phyloP scores from a whole-genome alignment of 2,888 invertebrate species.

The Hedya salicella region DNA sequence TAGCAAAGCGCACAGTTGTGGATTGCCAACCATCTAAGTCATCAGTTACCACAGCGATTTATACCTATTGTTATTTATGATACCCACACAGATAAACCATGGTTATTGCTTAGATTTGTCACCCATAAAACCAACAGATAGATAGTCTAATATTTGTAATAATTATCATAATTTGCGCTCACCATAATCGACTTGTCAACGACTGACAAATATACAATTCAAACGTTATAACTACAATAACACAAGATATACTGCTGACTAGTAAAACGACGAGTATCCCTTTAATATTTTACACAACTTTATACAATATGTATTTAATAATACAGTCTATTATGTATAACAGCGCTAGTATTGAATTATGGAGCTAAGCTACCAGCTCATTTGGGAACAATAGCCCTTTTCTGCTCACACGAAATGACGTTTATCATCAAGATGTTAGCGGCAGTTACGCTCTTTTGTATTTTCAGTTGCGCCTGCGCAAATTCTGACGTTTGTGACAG shows the following conservation, averaged over 20 bases:
- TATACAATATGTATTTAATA: neutral
- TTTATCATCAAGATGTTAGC: neutral
- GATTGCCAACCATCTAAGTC: too few species aligned
- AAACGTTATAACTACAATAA: slow-evolving; percentile 10
- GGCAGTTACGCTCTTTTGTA: neutral
- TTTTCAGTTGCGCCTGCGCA: neutral
- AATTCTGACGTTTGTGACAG: neutral
- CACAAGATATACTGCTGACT: neutral
- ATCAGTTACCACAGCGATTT: too few species aligned
- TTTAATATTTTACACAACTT: neutral
- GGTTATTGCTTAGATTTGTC: neutral
- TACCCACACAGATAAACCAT: neutral
- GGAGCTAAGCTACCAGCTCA: neutral
- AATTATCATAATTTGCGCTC: slow-evolving; percentile 29
- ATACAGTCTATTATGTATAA: neutral
- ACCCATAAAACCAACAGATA: neutral
- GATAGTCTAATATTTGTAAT: slow-evolving; percentile 17
- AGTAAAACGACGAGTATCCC: neutral
- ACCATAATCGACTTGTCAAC: slow-evolving; percentile 26
- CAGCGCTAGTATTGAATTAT: neutral
- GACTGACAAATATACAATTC: slow-evolving; percentile 33
- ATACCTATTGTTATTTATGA: too few species aligned
- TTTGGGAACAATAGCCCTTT: slow-evolving; percentile 16
- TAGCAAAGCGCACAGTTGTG: too few species aligned
- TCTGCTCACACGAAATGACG: neutral